These are phyloP conservation scores for Aphodius granarius DNA, from an alignment of 2,888 invertebrate species.

Conservation along the genomic window DNA sequence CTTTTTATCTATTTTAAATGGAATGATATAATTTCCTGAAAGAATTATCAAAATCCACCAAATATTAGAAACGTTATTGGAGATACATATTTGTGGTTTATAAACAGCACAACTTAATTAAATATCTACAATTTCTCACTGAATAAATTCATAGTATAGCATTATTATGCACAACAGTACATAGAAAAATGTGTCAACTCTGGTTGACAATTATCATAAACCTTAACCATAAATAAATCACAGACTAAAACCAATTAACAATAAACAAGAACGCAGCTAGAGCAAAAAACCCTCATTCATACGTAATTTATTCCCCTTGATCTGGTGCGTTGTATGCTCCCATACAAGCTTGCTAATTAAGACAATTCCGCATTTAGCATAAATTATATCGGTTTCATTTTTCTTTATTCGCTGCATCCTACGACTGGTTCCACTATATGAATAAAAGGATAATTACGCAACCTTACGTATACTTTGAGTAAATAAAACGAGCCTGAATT, in stretches of 20 bases:
- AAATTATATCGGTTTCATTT: not conserved
- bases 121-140: too few relatives aligned
- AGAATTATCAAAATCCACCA: too few relatives aligned
- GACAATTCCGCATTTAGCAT: not conserved
- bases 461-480: not conserved
- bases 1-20: too few relatives aligned
- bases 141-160: too few relatives aligned
- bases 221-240: not conserved
- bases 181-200: not conserved
- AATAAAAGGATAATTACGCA: not conserved
- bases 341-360: not conserved
- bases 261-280: not conserved
- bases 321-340: not conserved
- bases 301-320: not conserved
- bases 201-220: not conserved
- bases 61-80: too few relatives aligned
- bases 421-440: not conserved
- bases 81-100: too few relatives aligned
- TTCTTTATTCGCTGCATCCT: not conserved
- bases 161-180: too few relatives aligned
- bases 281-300: not conserved
- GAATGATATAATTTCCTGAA: too few relatives aligned
- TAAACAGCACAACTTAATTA: too few relatives aligned
- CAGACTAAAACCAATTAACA: not conserved
- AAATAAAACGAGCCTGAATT: not conserved